These are phyloP conservation scores for Pangasius mekongensis DNA, from an alignment of 2,797 vertebrate genomes.

Conservation along the genomic window DNA sequence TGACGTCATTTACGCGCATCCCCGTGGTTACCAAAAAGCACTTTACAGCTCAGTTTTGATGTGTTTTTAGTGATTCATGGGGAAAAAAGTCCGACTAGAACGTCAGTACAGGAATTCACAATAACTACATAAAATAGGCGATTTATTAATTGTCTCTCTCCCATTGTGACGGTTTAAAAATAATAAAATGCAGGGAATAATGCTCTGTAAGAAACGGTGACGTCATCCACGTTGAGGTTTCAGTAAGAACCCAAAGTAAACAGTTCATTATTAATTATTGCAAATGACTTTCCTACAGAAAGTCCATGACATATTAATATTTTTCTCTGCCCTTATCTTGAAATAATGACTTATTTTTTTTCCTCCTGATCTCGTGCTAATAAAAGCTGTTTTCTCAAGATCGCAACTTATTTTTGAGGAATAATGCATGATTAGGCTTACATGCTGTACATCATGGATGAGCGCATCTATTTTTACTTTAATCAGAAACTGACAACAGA, in stretches of 20 bases:
- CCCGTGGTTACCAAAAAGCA: neutral
- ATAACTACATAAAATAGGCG: neutral
- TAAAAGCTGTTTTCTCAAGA: too few relatives aligned
- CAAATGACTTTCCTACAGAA: neutral
- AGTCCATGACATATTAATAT: too few relatives aligned
- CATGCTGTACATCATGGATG: too few relatives aligned
- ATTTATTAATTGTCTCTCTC: neutral
- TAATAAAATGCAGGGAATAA: neutral
- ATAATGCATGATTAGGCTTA: too few relatives aligned
- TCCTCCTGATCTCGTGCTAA: too few relatives aligned
- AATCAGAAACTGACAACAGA: neutral
- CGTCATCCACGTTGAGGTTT: neutral
- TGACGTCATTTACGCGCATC: constrained; percentile 15
- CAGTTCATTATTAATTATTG: neutral
- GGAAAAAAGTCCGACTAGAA: neutral
- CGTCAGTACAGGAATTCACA: neutral
- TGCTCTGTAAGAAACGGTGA: neutral
- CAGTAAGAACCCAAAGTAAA: too few relatives aligned
- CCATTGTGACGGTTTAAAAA: neutral
- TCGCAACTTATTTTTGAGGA: too few relatives aligned
- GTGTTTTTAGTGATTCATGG: neutral
- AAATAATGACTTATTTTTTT: neutral
- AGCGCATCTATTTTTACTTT: too few relatives aligned
- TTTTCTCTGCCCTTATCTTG: neutral
- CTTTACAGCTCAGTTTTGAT: neutral